Conservation (phyloP, 2,888 invertebrate genomes). For the Orthosia incerta region DNA sequence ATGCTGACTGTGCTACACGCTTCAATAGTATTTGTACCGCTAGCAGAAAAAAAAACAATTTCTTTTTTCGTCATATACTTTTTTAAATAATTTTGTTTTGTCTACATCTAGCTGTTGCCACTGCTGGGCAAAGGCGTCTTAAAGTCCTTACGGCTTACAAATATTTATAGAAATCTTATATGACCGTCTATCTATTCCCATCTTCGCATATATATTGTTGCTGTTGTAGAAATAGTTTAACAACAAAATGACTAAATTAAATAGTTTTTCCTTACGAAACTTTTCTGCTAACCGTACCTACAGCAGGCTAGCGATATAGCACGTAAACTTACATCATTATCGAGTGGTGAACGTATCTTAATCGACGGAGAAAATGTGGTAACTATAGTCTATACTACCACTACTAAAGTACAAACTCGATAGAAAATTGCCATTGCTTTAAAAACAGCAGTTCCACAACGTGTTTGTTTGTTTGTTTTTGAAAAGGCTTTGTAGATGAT, state of each 20-base stretch:
- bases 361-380: constrained; percentile 81
- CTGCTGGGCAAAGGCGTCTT: neutral
- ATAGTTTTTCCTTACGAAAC: neutral
- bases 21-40: constrained; percentile 77
- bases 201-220: too few relatives aligned
- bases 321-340: constrained; percentile 84
- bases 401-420: constrained; percentile 64
- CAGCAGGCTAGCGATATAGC: constrained; percentile 24
- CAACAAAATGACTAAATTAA: neutral
- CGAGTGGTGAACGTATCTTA: constrained; percentile 82
- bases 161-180: neutral
- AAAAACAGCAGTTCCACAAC: too few relatives aligned
- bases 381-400: constrained; percentile 52
- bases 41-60: constrained; percentile 61
- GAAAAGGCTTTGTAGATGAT: too few relatives aligned
- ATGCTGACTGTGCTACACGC: constrained; percentile 72
- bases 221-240: too few relatives aligned
- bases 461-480: too few relatives aligned
- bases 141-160: neutral
- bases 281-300: constrained; percentile 57
- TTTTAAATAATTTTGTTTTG: neutral
- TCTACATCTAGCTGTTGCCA: neutral
- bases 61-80: too few relatives aligned
- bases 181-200: neutral
- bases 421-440: neutral